phyloP scores from a whole-genome alignment of 2,113 vertebrate genomes.

The Zingel zingel region DNA sequence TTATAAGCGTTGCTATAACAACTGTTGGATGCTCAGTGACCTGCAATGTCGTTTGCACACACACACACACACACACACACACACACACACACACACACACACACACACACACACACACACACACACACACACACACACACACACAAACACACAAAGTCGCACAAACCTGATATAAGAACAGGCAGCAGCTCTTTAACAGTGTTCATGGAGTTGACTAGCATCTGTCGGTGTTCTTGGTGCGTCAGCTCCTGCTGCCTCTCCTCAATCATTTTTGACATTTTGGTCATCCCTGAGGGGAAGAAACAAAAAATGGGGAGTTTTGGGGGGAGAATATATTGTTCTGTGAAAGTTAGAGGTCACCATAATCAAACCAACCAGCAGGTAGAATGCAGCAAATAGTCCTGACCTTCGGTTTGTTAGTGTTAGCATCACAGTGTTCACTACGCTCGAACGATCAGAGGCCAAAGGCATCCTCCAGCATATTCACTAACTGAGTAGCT shows the following conservation, averaged over 20 bases:
- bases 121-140: slow-evolving; percentile 68
- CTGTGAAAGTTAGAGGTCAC: slow-evolving; percentile 3
- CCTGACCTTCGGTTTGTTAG: slow-evolving; percentile 10
- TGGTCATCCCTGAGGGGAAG: slow-evolving; percentile 92
- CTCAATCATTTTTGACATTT: slow-evolving; percentile 99
- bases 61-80: slow-evolving; percentile 78
- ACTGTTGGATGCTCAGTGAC: slow-evolving; percentile 62
- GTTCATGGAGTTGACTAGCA: slow-evolving; percentile 97
- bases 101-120: slow-evolving; percentile 78
- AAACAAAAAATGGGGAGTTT: not conserved
- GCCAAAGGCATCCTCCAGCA: not conserved
- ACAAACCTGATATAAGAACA: slow-evolving; percentile 96
- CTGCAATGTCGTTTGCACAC: slow-evolving; percentile 32
- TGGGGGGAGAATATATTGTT: not conserved
- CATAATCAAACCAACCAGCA: slow-evolving; percentile 16
- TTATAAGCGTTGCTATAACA: slow-evolving; percentile 81
- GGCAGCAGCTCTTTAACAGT: slow-evolving; percentile 96
- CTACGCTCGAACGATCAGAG: slow-evolving; percentile 1
- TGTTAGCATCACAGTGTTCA: not conserved
- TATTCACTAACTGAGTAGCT: slow-evolving; percentile 25
- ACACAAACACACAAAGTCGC: slow-evolving; percentile 69
- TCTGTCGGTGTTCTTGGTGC: slow-evolving; percentile 96
- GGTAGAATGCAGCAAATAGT: not conserved
- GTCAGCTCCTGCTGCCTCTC: slow-evolving; percentile 98
- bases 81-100: slow-evolving; percentile 72